Base-by-base conservation (phyloP, 2,113 vertebrate species). In the Alouatta palliata region DNA sequence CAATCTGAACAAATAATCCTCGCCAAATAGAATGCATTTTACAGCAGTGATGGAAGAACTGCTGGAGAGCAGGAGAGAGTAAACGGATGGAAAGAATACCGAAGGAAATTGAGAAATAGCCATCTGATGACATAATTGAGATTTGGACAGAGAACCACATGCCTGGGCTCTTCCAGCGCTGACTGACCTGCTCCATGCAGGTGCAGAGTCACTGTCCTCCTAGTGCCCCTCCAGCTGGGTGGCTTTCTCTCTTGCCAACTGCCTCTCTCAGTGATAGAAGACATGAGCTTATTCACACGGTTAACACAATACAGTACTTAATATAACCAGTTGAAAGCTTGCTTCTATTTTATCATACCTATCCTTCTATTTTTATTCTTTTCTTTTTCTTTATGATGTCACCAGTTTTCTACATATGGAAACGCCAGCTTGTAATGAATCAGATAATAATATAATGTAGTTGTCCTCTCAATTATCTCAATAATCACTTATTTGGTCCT, bases 51-150 rank as follows among this genome's bases (percentile, higher is more conserved):
- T 47, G 70, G 97, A 84, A 88, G 94, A 37, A 37, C 64, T 76
- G 90, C 56, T 68, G 85, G 88, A 90, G 77, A 97, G 85, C 56
- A 43, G 61, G 76, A 14, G n/a, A 79, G 92, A 75, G 73, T 37
- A 85, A 94, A 86, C 93, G 92, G 93, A 97, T 56, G 93, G 95
- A 91, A 95, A 90, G 71, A 85, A 81, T 85, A 88, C 88, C 20
- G 52, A 61, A 94, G 87, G 96, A 96, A 92, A 93, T 70, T 86
- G 91, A 93, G 94, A 97, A 87, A 71, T 25, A 12, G 73, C 89
- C 95, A 91, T 95, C 82, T 61, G 88, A 95, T 93, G 96, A 94
- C 77, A 87, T 92, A 85, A 95, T 61, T 70, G 21, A 71, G 45
- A 94, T 52, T 64, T 96, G 94, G 86, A 96, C 40, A 19, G 70